Evolutionary conservation across 2,797 vertebrate species (phyloP).

Genomic region (Schizopygopsis pylzovi): DNA sequence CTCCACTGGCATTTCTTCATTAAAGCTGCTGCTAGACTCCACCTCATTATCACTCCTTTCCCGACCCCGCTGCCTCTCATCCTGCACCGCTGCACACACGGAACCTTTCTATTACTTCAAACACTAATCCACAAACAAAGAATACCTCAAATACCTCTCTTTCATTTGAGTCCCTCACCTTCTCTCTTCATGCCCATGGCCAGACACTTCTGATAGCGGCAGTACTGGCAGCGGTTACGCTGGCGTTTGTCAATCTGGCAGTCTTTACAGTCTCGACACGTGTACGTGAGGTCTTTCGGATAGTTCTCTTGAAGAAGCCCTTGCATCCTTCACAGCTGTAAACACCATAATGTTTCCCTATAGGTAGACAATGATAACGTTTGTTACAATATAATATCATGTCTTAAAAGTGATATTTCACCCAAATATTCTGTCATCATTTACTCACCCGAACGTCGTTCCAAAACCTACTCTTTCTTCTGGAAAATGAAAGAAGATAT

Average conservation of each 20-base stretch:
- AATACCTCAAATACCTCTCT: background rate
- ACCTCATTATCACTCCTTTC: slow-evolving; percentile 81
- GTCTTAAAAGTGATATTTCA: background rate
- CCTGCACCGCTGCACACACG: slow-evolving; percentile 80
- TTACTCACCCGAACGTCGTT: background rate
- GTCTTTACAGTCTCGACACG: slow-evolving; percentile 92
- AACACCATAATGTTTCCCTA: slow-evolving; percentile 94
- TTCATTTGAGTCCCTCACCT: slow-evolving; percentile 76
- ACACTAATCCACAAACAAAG: background rate
- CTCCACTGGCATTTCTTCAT: slow-evolving; percentile 86
- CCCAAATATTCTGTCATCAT: background rate
- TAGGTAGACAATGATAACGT: background rate
- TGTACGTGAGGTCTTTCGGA: slow-evolving; percentile 94
- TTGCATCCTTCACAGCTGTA: slow-evolving; percentile 98
- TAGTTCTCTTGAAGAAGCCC: slow-evolving; percentile 95
- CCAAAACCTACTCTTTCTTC: background rate
- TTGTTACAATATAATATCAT: background rate
- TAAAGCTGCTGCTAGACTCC: slow-evolving; percentile 73
- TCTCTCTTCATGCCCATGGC: slow-evolving; percentile 97
- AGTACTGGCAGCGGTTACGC: slow-evolving; percentile 95
- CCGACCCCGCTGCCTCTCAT: slow-evolving; percentile 84
- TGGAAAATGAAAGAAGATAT: background rate
- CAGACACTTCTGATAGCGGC: slow-evolving; percentile 93
- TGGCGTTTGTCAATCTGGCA: slow-evolving; percentile 96
- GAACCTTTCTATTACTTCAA: background rate